Base-by-base conservation (phyloP, 1,140 invertebrate genomes). In the Heliothis virescens region DNA sequence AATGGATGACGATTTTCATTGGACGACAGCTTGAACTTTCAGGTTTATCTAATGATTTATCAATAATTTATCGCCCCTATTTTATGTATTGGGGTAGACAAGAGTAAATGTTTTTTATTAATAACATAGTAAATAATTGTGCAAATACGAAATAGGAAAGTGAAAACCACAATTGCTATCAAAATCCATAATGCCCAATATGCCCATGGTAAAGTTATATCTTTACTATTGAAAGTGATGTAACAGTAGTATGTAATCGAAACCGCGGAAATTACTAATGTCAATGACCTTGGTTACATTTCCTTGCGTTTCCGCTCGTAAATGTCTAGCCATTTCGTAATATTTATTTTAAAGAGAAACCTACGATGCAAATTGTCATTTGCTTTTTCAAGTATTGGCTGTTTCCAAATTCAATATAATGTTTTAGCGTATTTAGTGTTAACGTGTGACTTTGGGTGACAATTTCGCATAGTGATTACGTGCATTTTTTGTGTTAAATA, bases 321-420 rank as follows among this genome's bases (percentile, higher is more conserved):
- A 18, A 15, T n/a, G 48, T 18, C 34, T n/a, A 65, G 47, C 18
- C 48, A n/a, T 67, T 67, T 67, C 63, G 41, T 67, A 67, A 67
- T 48, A 10, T 48, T 67, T 41, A 41, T 41, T 41, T 5, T 48
- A 5, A 48, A 67, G 41, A 67, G 63, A 67, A 67, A 48, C 18
- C 16, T 41, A 48, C 18, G 63, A n/a, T 5, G 16, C 13, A 48
- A 48, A 67, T 50, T 67, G n/a, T 65, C 16, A 34, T 65, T 65
- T 65, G 34, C 16, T 21, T 21, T 10, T 11, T 59, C 21, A 21
- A 18, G 9, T 57, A 57, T 57, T 57, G 53, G 10, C 53, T 3
- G 53, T 57, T 57, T 18, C n/a, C 16, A 57, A 16, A 16, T 57
- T 5, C 7, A n/a, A 4, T 16, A 18, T 57, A 57, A 57, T 57